Evolutionary conservation across 2,797 vertebrate genomes (phyloP).

Genomic region (Falco novaeseelandiae): DNA sequence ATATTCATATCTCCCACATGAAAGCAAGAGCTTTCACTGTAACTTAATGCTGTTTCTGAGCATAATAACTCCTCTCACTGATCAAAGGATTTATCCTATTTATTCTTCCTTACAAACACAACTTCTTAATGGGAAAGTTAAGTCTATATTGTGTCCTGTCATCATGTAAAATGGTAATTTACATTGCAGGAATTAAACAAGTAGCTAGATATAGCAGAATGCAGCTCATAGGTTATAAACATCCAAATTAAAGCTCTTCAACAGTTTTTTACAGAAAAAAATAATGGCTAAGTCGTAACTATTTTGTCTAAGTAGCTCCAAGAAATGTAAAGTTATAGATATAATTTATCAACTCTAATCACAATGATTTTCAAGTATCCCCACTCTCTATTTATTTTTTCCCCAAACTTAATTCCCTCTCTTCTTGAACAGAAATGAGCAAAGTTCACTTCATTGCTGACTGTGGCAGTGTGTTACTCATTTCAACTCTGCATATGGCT

Average conservation of each 20-base stretch:
- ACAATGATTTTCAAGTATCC: neutral
- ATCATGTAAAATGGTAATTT: neutral
- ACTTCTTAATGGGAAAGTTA: neutral
- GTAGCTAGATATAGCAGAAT: neutral
- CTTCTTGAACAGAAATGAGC: neutral
- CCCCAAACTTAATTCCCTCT: neutral
- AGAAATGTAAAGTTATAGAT: neutral
- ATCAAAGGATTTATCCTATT: neutral
- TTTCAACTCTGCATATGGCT: neutral
- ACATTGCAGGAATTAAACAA: neutral
- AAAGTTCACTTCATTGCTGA: neutral
- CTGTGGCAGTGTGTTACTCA: neutral
- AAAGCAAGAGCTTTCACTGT: neutral
- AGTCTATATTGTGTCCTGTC: neutral
- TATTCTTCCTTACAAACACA: neutral
- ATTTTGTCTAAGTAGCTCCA: neutral
- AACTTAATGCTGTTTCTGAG: neutral
- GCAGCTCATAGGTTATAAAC: neutral
- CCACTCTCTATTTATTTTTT: accelerated
- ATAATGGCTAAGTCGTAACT: neutral
- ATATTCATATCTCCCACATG: conserved; percentile 8
- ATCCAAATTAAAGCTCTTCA: neutral
- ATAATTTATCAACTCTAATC: neutral
- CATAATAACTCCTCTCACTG: neutral
- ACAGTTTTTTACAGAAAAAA: neutral